Conservation (phyloP, 1,140 invertebrate species). For the Druon quercuslanigerum region DNA sequence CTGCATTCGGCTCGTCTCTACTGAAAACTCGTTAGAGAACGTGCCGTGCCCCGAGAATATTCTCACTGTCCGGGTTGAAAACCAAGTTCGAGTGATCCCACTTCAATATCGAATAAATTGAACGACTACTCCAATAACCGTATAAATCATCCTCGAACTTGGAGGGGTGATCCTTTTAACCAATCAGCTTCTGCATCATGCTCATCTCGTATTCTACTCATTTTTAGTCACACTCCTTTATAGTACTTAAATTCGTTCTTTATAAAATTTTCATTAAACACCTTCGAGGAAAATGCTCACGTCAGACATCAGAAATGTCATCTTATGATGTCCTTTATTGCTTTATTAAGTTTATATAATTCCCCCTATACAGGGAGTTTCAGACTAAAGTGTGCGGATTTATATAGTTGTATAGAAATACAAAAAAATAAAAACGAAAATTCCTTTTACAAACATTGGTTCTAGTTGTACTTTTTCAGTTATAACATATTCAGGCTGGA, state of each 20-base stretch:
- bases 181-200: background rate
- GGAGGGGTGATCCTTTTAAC: background rate
- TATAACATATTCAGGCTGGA: no score
- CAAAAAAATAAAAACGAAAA: no score
- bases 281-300: no score
- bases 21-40: conserved; percentile 19
- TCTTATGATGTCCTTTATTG: no score
- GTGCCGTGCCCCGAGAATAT: background rate
- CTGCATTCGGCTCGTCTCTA: conserved; percentile 14
- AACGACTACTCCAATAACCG: conserved; percentile 17
- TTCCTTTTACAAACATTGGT: no score
- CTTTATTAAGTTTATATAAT: no score
- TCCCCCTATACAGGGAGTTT: no score
- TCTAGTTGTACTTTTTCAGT: no score
- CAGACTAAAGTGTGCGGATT: no score
- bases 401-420: no score
- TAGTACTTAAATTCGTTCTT: background rate
- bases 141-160: conserved; percentile 2
- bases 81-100: conserved; percentile 5
- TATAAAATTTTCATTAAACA: background rate
- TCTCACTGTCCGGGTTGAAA: background rate
- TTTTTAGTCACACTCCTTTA: background rate
- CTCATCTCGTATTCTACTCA: background rate
- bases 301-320: no score
- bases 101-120: conserved; percentile 23